Base-by-base conservation (phyloP, 2,888 invertebrate genomes). In the Yponomeuta plumbellus region DNA sequence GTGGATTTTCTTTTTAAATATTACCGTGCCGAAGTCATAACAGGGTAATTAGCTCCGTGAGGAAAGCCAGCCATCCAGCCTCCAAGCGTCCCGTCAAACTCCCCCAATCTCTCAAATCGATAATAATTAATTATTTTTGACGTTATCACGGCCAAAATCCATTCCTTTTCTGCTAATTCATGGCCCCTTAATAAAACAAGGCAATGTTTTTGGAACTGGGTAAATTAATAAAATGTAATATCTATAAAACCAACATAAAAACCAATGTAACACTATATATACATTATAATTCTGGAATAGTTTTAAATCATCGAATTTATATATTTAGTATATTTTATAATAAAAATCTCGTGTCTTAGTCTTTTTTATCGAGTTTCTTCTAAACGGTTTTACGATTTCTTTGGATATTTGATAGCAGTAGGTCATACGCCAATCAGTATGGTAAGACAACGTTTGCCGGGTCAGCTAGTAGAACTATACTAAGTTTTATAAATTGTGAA, bases 121-220 rank as follows among this genome's bases (percentile, higher is more conserved):
- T 92, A 92, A 92, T 93, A 93, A 94, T 93, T 94, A 93, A 94
- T 93, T 93, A 93, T 93, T 93, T 93, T 93, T 93, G 93, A 93
- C 93, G 92, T 93, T 93, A 93, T 93, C 93, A 93, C 92, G 82
- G 86, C 92, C 88, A 81, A 91, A 92, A 91, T 92, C 93, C 92
- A 92, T 92, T 93, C 92, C 92, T 92, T 93, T 93, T 91, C 92
- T 92, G 93, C 92, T 93, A 93, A 93, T 93, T 93, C 93, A 93
- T 90, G 93, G 92, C 91, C 90, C 92, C 88, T 92, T 91, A 92
- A 93, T 90, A 88, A 88, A 91, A 89, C 81, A 81, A 80, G 79
- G 84, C 84, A 82, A 83, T 88, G 87, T 88, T 87, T 87, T 88
- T 85, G 81, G 76, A 81, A 81, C 73, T 77, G 80, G 84, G 86